Base-by-base conservation (phyloP, 2,797 vertebrate genomes). In the Uromys caudimaculatus region DNA sequence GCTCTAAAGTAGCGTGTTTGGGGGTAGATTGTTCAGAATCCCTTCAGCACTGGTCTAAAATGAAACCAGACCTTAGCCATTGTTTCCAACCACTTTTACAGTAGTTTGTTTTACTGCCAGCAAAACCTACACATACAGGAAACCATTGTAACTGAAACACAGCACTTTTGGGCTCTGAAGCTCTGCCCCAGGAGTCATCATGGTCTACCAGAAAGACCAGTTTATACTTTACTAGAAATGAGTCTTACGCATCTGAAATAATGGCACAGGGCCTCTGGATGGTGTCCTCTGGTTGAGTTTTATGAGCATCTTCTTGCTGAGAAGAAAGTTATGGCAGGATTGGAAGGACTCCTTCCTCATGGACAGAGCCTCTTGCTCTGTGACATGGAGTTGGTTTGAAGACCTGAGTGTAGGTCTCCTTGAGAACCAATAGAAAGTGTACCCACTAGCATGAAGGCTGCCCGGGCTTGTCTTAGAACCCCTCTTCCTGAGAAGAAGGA, bases 161-260 rank as follows among this genome's bases (percentile, higher is more conserved):
- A 92, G 35, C 27, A 9, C 10, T 56, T 56, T 35, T 21, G 64
- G 73, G 8, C 8, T 54, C 12, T 27, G 16, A 73, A 78, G 29
- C 3, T 44, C 78, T 60, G 38, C 32, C 50, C 56, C 0, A 1
- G 50, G 73, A 29, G 27, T 58, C 4, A 3, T 92, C 75, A 1
- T 47, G 21, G 44, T 35, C 17, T 73, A 64, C 19, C 32, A 79
- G 71, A 79, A 78, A 83, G 87, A 38, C 16, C 41, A 47, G 21
- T 0, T 1, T 29, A n/a, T 38, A 16, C 76, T 92, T 76, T 27
- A 38, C 52, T 38, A 19, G n/a, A 67, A 76, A n/a, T 16, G 3
- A 92, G 10, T n/a, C 52, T 92, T 92, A 76, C 56, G 81, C 92
- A 52, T 92, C 38, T 78, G 92, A 94, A 64, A 87, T 14, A 86